These are phyloP conservation scores for Otolemur garnettii DNA, from an alignment of 2,113 vertebrate genomes.

Conservation along the genomic window DNA sequence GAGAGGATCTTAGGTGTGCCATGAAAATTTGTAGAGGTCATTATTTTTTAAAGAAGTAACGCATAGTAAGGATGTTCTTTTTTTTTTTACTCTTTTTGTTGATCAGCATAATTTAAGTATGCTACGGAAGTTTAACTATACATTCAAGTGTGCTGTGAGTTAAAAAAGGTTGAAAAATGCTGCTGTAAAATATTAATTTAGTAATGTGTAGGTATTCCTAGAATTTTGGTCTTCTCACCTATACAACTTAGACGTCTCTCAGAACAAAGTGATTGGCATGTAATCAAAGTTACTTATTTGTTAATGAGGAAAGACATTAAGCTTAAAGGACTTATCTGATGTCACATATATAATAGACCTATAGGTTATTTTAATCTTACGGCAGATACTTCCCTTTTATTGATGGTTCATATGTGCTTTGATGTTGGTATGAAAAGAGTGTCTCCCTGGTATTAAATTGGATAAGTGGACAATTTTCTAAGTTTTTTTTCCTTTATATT, in stretches of 20 bases:
- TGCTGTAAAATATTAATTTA: neutral
- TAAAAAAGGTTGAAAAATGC: no score
- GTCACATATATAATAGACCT: neutral
- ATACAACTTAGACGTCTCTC: neutral
- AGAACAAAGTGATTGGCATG: neutral
- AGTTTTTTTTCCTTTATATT: slow-evolving; percentile 7
- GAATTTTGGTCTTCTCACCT: neutral
- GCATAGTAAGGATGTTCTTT: no score
- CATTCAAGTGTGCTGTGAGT: no score
- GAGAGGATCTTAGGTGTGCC: no score
- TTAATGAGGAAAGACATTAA: neutral
- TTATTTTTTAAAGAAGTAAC: no score
- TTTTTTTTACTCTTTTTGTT: no score
- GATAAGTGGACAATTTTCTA: neutral
- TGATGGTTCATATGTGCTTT: neutral
- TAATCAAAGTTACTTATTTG: neutral
- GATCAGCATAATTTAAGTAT: no score
- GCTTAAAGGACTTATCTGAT: neutral
- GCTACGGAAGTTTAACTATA: no score
- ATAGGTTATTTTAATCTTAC: neutral
- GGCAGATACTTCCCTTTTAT: neutral
- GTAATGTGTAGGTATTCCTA: neutral
- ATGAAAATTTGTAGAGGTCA: no score
- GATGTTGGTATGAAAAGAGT: neutral
- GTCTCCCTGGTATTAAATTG: neutral